Conservation (phyloP, 2,113 vertebrate species). For the Bettongia penicillata region DNA sequence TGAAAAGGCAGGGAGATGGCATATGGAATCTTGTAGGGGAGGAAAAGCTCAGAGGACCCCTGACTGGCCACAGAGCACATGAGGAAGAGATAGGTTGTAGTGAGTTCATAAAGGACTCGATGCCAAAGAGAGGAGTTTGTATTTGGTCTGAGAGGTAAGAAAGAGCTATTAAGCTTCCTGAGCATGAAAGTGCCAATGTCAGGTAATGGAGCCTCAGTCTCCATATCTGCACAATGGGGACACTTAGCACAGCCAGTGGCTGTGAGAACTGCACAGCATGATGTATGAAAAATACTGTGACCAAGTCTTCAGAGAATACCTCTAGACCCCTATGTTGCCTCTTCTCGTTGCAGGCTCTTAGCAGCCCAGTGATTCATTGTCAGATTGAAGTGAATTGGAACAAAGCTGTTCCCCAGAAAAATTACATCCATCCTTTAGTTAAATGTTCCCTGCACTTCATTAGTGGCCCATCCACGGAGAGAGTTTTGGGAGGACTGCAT, state of each 20-base stretch:
- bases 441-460: conserved; percentile 30
- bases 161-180: not conserved
- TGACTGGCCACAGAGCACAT: not conserved
- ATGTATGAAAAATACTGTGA: not conserved
- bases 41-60: not conserved
- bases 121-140: not conserved
- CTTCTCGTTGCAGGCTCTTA: not conserved
- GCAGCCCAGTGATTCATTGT: not conserved
- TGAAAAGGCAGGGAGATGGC: not conserved
- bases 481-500: not conserved
- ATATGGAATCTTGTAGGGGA: not conserved
- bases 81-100: not conserved
- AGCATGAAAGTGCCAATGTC: not conserved
- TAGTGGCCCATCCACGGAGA: not conserved
- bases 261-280: not conserved
- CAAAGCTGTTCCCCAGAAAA: not conserved
- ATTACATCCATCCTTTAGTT: not conserved
- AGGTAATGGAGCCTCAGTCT: not conserved
- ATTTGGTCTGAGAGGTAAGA: not conserved
- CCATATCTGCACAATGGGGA: not conserved
- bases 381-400: not conserved
- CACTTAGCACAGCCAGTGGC: not conserved
- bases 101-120: not conserved
- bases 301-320: not conserved
- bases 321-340: not conserved